A percentile compares a stretch with the other conserved stretches of the same genome.
Conservation (phyloP, 2,797 vertebrate genomes). For the Strix occidentalis region DNA sequence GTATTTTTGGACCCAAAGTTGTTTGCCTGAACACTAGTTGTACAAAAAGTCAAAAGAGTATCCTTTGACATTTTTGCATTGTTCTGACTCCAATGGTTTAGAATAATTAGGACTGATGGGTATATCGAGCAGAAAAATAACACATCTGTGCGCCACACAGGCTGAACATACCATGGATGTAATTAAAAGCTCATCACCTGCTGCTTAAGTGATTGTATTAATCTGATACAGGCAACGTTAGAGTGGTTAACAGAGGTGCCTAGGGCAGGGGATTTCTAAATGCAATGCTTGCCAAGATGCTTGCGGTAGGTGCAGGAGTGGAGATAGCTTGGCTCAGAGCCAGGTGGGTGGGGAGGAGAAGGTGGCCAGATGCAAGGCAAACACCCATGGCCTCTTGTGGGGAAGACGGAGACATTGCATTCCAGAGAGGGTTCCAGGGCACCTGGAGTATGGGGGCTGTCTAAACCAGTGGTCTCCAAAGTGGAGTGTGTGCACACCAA, state of each 20-base stretch:
- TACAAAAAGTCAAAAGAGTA: neutral
- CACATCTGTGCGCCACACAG: neutral
- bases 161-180: neutral
- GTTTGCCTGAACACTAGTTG: neutral
- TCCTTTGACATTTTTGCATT: neutral
- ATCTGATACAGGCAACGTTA: neutral
- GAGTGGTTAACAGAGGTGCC: neutral
- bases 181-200: constrained; percentile 13
- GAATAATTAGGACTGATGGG: neutral
- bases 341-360: rapidly evolving
- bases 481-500: neutral
- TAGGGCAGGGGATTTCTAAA: neutral
- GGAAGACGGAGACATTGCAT: neutral
- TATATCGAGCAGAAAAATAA: neutral
- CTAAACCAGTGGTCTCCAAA: neutral
- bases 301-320: rapidly evolving
- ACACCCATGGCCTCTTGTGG: neutral
- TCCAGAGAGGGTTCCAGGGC: neutral
- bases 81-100: neutral
- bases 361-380: neutral
- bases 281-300: neutral
- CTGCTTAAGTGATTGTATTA: neutral
- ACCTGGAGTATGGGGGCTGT: neutral
- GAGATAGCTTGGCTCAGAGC: neutral
- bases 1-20: neutral